Conservation (phyloP, 2,113 vertebrate genomes). For the Python bivittatus region DNA sequence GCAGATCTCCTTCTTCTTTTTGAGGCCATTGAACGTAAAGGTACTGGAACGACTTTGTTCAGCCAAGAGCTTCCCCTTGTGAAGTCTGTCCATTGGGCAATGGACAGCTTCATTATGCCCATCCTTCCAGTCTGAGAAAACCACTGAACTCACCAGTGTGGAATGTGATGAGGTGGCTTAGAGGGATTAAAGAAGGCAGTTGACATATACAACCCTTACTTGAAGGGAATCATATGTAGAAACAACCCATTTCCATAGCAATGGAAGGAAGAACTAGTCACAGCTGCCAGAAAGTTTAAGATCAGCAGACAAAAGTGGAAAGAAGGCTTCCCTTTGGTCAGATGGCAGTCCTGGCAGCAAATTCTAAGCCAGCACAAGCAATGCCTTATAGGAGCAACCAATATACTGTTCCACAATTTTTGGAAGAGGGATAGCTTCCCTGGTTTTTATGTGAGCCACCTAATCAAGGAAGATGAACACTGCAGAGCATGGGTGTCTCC, state of each 20-base stretch:
- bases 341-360: neutral
- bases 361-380: neutral
- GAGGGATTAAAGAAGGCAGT: neutral
- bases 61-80: neutral
- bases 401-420: neutral
- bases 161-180: neutral
- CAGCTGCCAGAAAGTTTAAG: neutral
- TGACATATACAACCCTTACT: neutral
- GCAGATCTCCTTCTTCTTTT: neutral
- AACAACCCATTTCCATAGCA: neutral
- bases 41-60: neutral
- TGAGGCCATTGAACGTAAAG: neutral
- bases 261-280: neutral
- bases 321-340: neutral
- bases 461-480: too few relatives aligned
- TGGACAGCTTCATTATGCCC: neutral
- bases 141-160: neutral
- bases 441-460: neutral
- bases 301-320: neutral
- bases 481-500: neutral
- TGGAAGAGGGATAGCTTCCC: neutral
- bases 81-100: neutral
- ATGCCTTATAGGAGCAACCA: neutral
- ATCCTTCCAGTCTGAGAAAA: neutral
- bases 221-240: neutral